A percentile compares a stretch with the other conserved stretches of the same genome.
These are phyloP conservation scores for Fragum fragum DNA, from an alignment of 2,888 invertebrate genomes.

Conservation along the genomic window DNA sequence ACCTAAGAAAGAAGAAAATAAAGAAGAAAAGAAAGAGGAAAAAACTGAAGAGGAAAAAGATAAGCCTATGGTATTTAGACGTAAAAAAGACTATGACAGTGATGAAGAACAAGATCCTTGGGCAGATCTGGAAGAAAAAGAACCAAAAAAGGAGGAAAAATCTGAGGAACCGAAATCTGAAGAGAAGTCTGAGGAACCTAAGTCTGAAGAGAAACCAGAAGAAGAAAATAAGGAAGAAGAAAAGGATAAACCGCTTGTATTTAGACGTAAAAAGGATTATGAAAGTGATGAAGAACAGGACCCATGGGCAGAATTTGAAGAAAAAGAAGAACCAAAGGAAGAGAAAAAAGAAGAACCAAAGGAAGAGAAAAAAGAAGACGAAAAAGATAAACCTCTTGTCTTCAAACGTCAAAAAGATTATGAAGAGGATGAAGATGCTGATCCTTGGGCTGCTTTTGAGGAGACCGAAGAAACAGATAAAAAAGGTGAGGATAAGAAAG, in stretches of 20 bases:
- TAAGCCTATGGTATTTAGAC: conserved; percentile 43
- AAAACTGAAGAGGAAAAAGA: conserved; percentile 35
- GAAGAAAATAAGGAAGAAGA: conserved; percentile 40
- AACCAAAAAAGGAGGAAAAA: conserved; percentile 29
- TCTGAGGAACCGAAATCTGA: conserved; percentile 49
- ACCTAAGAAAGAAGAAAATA: conserved; percentile 33
- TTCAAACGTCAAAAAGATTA: conserved; percentile 55
- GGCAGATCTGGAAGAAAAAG: conserved; percentile 35
- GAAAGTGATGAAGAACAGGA: conserved; percentile 49
- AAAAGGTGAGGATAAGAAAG: conserved; percentile 42
- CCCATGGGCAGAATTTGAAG: conserved; percentile 39
- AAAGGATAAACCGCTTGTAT: conserved; percentile 41
- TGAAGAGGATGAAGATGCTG: conserved; percentile 55
- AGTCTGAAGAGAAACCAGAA: conserved; percentile 33
- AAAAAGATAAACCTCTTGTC: conserved; percentile 45
- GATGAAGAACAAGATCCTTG: conserved; percentile 56
- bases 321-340: conserved; percentile 33
- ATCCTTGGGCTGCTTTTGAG: conserved; percentile 46
- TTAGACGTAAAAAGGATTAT: conserved; percentile 54
- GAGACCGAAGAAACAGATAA: conserved; percentile 41
- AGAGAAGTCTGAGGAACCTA: conserved; percentile 37
- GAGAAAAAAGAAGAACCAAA: conserved; percentile 24
- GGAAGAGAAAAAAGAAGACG: conserved; percentile 23
- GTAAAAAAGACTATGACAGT: conserved; percentile 49
- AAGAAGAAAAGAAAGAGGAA: conserved; percentile 33